Base-by-base conservation (phyloP, 2,113 vertebrate species). In the Marcusenius ussheri region DNA sequence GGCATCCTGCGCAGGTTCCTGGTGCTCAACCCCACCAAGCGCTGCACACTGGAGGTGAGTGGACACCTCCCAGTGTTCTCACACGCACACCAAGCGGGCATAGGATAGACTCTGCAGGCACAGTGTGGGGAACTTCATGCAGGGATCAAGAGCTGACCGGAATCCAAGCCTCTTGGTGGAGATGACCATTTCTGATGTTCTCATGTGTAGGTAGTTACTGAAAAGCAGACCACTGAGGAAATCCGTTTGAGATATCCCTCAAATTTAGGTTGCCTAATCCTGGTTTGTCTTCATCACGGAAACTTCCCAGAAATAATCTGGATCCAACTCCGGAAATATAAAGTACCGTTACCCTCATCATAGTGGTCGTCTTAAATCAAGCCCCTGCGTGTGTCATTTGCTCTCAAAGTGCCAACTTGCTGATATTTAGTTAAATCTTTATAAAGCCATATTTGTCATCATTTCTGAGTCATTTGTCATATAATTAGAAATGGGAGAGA, bases 21-120 rank as follows among this genome's bases (percentile, higher is more conserved):
- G 92, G 97, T 99, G 92, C 98, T 99, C 89, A 99, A 99, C 91
- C 98, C 98, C 0, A 90, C 96, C 90, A 99, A 99, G 85, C 96
- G 98, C 92, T 97, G 97, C 89, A 98, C 98, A 7, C 95, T 99
- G 2, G 97, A 99, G 96, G 98, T 98, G 89, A 96, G 93, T 62
- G 66, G 2, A 19, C 2, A 27, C 74, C 51, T 66, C 51, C 35
- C 11, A 3, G 13, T 9, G 17, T 27, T 74, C 62, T 35, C 66
- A 89, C 77, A 45, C 11, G 47, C 46, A 66, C 62, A 31, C 8
- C 24, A 13, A 31, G 49, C 45, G 1, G 83, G 27, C 27, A 10
- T 62, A 74, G 80, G 39, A 13, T 74, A 13, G 56, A 6, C 89
- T 11, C 58, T 66, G 84, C 45, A 11, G 70, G 70, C 86, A 35